Evolutionary conservation across 2,888 invertebrate genomes (phyloP).

Genomic region (Caenorhabditis plicata): DNA sequence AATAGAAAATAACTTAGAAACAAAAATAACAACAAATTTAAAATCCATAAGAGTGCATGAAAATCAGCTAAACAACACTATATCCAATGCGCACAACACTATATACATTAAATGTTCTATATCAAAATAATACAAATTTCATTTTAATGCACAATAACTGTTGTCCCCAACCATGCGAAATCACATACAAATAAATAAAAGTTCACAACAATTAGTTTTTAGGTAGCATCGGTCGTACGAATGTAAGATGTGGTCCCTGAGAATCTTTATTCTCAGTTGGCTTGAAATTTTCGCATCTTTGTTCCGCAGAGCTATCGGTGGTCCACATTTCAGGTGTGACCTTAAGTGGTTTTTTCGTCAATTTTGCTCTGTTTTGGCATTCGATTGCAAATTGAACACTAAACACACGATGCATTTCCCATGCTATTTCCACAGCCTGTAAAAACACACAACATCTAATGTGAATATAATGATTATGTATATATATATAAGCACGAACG

Average conservation of each 20-base stretch:
- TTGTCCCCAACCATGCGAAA: no score
- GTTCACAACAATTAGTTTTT: no score
- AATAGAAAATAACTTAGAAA: neutral
- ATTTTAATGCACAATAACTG: neutral
- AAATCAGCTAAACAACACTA: no score
- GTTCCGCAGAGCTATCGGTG: neutral
- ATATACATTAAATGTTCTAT: neutral
- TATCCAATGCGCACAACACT: neutral
- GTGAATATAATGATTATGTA: neutral
- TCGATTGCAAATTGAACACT: constrained; percentile 44
- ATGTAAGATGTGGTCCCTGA: neutral
- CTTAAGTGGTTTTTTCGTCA: constrained; percentile 1
- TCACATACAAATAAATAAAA: no score
- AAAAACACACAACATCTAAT: constrained; percentile 1
- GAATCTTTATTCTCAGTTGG: neutral
- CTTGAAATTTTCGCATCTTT: neutral
- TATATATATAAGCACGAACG: neutral
- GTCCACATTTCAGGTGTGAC: constrained; percentile 7
- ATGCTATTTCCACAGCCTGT: constrained; percentile 61
- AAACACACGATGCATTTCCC: constrained; percentile 63
- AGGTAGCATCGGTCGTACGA: constrained; percentile 1
- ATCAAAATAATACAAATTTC: neutral
- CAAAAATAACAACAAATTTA: no score
- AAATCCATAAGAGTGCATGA: no score
- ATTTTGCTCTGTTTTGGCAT: constrained; percentile 3